Evolutionary conservation across 2,797 vertebrate genomes (phyloP).

Genomic region (Mormyrops boulengeri): DNA sequence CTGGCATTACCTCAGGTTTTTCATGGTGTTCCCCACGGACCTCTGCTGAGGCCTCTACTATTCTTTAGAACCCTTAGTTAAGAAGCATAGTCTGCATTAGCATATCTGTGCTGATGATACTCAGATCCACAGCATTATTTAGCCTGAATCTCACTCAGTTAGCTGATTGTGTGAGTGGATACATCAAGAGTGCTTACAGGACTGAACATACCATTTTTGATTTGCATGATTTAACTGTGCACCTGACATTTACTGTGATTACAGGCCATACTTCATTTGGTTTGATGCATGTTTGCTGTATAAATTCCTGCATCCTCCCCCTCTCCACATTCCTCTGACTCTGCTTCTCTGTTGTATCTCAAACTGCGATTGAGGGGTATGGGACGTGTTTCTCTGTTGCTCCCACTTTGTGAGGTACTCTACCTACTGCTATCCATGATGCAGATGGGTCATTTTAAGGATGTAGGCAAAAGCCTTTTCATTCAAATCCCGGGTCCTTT

Average conservation of each 20-base stretch:
- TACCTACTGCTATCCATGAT: not conserved
- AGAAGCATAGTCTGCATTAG: not conserved
- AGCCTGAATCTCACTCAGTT: not conserved
- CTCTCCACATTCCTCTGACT: not conserved
- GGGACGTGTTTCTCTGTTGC: not conserved
- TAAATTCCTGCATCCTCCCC: not conserved
- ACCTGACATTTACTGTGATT: not conserved
- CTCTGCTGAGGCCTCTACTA: not conserved
- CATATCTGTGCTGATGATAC: not conserved
- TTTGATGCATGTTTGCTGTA: not conserved
- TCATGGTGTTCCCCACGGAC: not conserved
- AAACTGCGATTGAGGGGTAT: not conserved
- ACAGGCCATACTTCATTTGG: not conserved
- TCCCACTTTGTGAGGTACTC: not conserved
- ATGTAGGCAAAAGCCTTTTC: not conserved
- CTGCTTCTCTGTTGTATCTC: not conserved
- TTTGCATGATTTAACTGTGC: not conserved
- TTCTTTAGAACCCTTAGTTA: not conserved
- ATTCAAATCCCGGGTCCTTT: not conserved
- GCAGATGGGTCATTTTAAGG: not conserved
- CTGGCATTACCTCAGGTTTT: not conserved
- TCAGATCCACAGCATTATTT: not conserved
- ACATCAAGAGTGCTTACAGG: not conserved
- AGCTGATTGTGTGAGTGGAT: not conserved
- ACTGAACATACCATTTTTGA: not conserved